Base-by-base conservation (phyloP, 92 coral and sea anemone species). In the Siderastrea radians region DNA sequence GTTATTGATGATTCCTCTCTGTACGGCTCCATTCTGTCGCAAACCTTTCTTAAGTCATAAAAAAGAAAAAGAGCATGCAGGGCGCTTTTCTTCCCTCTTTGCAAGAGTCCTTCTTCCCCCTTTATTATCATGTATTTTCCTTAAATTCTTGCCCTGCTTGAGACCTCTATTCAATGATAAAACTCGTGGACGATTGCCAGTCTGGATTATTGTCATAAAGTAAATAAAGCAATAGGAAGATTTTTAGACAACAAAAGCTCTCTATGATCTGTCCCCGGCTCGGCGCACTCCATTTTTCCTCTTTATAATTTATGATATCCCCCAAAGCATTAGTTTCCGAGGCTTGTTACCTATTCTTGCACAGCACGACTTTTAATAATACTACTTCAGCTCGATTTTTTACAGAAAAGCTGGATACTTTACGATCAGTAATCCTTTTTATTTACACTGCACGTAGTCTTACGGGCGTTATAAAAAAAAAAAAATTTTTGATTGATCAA, bases 121-220 rank as follows among this genome's bases (percentile, higher is more conserved):
- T 82, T 59, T 44, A 38, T 57, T 12, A n/a, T 51, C 68, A 16
- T 16, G 13, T 65, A 15, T 67, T 77, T 72, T 50, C 43, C 59
- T 17, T 51, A 83, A 60, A 58, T 83, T 49, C 12, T 59, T 49
- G 57, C 87, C 7, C 70, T 10, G 79, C 79, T n/a, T 71, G 87
- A 72, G 48, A 64, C 49, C 71, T 15, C 70, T 59, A 83, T 72
- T 72, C 72, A 49, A 48, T 72, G 54, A 72, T 38, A 84, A 84
- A 73, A 52, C 55, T 7, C 16, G 51, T 83, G 87, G 87, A 83
- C 58, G 50, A 71, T 83, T 71, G 87, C 79, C 87, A 83, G 79
- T 84, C 87, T 84, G 63, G 49, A 62, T 49, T 49, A 50, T 49
- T 49, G 87, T 60, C 17, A 50, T 15, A 60, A 5, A 8, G 43